Percentiles rank a stretch among this genome's conserved stretches.
phyloP scores from a whole-genome alignment of 2,797 vertebrate species.

The Trichosurus vulpecula region DNA sequence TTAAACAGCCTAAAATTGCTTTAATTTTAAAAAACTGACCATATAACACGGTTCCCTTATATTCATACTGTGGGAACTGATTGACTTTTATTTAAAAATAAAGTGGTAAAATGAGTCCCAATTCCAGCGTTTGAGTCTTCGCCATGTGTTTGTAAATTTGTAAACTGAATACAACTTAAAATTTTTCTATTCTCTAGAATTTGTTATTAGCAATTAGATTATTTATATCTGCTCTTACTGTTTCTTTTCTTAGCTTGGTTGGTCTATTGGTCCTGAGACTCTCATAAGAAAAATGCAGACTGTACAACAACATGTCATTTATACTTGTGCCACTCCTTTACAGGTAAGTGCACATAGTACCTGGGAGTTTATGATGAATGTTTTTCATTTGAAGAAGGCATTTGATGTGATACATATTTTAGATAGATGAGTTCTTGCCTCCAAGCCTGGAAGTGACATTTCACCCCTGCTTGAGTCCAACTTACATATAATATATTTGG shows the following conservation, averaged over 20 bases:
- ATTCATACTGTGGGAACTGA: too few species aligned
- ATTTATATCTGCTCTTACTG: constrained; percentile 25
- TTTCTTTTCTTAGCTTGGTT: constrained; percentile 91
- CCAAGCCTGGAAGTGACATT: background rate
- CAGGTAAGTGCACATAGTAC: constrained; percentile 85
- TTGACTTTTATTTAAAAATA: constrained; percentile 26
- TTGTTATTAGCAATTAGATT: background rate
- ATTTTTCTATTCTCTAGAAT: background rate
- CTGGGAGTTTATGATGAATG: background rate
- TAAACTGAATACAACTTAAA: background rate
- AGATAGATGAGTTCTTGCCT: constrained; percentile 11
- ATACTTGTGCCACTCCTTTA: constrained; percentile 94
- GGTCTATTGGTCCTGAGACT: constrained; percentile 94
- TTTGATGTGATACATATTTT: background rate
- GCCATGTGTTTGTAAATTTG: background rate
- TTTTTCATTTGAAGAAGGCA: background rate
- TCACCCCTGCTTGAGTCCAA: background rate
- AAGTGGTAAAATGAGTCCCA: constrained; percentile 21
- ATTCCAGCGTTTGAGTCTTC: background rate
- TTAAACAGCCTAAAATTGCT: too few species aligned
- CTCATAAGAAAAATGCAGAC: constrained; percentile 96
- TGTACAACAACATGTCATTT: constrained; percentile 93
- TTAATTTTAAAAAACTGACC: too few species aligned
- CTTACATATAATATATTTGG: constrained; percentile 3
- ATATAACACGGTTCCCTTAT: too few species aligned